Evolutionary conservation across 2,797 vertebrate species (phyloP).

Genomic region (Sebastes diaconus): DNA sequence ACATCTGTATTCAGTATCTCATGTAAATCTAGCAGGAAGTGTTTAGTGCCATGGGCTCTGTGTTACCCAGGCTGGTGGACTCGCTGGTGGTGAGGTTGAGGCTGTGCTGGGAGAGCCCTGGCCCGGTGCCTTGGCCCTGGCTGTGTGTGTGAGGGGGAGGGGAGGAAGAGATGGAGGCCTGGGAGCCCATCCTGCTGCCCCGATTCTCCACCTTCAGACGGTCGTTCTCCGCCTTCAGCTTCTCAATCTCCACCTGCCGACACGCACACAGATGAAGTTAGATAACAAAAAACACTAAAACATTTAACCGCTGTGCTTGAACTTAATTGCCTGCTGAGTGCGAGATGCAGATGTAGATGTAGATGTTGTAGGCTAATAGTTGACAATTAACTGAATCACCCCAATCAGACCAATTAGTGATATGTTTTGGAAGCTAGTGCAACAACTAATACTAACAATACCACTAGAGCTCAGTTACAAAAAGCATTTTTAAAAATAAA

Average conservation of each 20-base stretch:
- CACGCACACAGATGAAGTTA: conserved; percentile 4
- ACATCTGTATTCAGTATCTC: background rate
- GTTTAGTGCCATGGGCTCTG: background rate
- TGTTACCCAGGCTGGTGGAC: conserved; percentile 94
- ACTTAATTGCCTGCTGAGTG: background rate
- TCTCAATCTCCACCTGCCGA: conserved; percentile 92
- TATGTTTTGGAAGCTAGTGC: background rate
- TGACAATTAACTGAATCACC: background rate
- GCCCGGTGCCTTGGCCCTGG: conserved; percentile 75
- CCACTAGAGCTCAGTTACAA: background rate
- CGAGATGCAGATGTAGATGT: background rate
- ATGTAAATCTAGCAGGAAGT: background rate
- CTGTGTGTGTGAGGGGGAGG: conserved; percentile 77
- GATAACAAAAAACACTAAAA: background rate
- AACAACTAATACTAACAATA: background rate
- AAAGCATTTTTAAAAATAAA: background rate
- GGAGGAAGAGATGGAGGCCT: conserved; percentile 89
- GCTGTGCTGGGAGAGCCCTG: conserved; percentile 88
- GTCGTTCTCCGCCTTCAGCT: conserved; percentile 94
- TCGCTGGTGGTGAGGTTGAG: conserved; percentile 90
- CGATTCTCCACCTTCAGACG: conserved; percentile 92
- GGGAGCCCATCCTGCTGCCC: conserved; percentile 88
- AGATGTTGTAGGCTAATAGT: too few relatives aligned
- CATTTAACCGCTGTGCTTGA: background rate
- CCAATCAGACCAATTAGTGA: background rate